A percentile compares a stretch with the other conserved stretches of the same genome.
These are phyloP conservation scores for Siniperca undulata DNA, from an alignment of 2,797 vertebrate species.

Conservation along the genomic window DNA sequence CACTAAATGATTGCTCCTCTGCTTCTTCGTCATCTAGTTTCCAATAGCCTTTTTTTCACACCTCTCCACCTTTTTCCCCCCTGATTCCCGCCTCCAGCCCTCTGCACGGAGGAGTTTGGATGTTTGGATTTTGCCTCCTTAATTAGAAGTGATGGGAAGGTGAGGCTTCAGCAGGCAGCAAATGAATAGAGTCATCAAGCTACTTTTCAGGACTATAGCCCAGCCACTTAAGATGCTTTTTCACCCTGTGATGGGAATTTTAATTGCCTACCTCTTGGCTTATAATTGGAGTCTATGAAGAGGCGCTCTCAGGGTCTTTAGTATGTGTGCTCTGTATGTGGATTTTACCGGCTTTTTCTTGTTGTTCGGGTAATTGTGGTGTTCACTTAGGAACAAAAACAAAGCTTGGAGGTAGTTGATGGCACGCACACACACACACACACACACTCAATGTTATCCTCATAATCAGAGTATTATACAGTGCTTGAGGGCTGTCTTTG, in stretches of 20 bases:
- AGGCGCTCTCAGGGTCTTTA: conserved; percentile 64
- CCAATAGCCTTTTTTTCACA: conserved; percentile 13
- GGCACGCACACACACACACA: conserved; percentile 25
- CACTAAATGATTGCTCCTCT: conserved; percentile 9
- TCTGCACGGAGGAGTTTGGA: conserved; percentile 64
- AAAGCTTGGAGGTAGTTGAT: conserved; percentile 48
- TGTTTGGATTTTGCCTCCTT: conserved; percentile 69
- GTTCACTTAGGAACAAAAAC: conserved; percentile 46
- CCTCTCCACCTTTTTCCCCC: conserved; percentile 23
- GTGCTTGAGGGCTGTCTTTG: conserved; percentile 42
- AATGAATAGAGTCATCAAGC: conserved; percentile 86
- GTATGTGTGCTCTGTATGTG: conserved; percentile 57
- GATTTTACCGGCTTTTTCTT: conserved; percentile 52
- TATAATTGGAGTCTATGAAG: conserved; percentile 81
- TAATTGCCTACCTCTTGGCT: conserved; percentile 81
- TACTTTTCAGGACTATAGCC: conserved; percentile 80
- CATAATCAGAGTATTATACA: conserved; percentile 50
- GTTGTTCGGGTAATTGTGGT: conserved; percentile 47
- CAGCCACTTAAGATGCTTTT: conserved; percentile 81
- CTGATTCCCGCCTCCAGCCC: conserved; percentile 46
- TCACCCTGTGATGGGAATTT: conserved; percentile 82
- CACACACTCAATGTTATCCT: conserved; percentile 18
- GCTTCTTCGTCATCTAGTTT: conserved; percentile 51
- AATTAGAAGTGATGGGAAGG: conserved; percentile 84
- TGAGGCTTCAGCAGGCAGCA: conserved; percentile 81